Base-by-base conservation (phyloP, 1,140 invertebrate species). In the Helicoverpa zea region DNA sequence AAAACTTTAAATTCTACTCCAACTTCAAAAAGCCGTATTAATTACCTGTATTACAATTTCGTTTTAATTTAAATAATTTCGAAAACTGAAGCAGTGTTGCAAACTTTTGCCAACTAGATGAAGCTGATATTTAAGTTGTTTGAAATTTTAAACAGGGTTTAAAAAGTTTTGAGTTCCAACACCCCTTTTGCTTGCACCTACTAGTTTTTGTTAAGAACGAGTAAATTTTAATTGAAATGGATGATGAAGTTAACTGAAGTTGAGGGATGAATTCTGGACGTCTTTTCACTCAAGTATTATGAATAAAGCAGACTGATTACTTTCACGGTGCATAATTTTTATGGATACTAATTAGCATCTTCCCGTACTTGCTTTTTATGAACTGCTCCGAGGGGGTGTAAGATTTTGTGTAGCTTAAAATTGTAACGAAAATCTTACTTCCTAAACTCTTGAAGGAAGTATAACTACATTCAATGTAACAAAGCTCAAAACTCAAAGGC, bases 111-210 rank as follows among this genome's bases (percentile, higher is more conserved):
- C 68, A 52, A 14, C 68, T 72, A 52, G 68, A 72, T 72, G 68
- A 72, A 52, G 68, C 49, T 52, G 68, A 72, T 54, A 72, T 72
- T 72, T 72, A 72, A 72, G 68, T 52, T 30, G 49, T 54, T 72
- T 72, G 52, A 72, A 72, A 72, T 72, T 72, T 72, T 54, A 72
- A 72, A 72, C 49, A 72, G 68, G 68, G 68, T 72, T 72, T 72
- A 54, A 72, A 72, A 72, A 72, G 68, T 72, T 72, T 54, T 54
- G 23, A 72, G 49, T 72, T 68, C 68, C 68, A 14, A 72, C 68
- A 72, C 68, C 68, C 66, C 68, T 72, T 54, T 72, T 13, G 23
- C 64, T 72, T 47, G 49, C 49, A 72, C 68, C 68, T 72, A 72
- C 13, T 51, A 72, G 49, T 72, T 72, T 68, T 72, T 72, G 68